Percentiles rank a stretch among this genome's conserved stretches.
Evolutionary conservation across 2,888 invertebrate genomes (phyloP).

Genomic region (Callosobruchus maculatus): DNA sequence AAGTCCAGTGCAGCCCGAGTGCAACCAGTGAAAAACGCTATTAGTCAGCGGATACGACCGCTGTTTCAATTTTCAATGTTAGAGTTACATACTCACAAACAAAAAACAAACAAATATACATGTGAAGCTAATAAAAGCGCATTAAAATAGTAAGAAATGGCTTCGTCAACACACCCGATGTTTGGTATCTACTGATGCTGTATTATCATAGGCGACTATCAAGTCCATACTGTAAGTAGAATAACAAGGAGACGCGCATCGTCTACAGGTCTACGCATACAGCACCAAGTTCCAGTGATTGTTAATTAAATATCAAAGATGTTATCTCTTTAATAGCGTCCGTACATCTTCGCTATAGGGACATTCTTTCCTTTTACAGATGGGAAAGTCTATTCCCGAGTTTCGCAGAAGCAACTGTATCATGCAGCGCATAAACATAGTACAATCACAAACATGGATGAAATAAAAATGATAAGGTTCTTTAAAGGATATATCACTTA

Average conservation of each 20-base stretch:
- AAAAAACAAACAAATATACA: no score
- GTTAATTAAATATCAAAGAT: not conserved
- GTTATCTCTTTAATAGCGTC: not conserved
- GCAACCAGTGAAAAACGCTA: no score
- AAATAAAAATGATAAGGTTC: not conserved
- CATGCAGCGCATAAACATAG: not conserved
- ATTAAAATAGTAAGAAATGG: no score
- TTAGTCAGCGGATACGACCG: no score
- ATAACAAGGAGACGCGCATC: not conserved
- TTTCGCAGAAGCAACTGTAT: not conserved
- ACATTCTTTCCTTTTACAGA: not conserved
- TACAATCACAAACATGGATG: not conserved
- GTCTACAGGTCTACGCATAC: not conserved
- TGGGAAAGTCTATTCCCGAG: not conserved
- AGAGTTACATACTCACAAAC: no score
- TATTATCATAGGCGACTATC: no score
- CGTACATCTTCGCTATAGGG: not conserved
- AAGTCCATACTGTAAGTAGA: not conserved
- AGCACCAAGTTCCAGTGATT: not conserved
- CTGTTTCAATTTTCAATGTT: no score
- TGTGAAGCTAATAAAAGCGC: no score
- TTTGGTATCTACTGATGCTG: no score
- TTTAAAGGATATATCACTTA: not conserved
- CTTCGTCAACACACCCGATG: no score
- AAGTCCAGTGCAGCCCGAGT: no score